These are phyloP conservation scores for Lepilemur ruficaudatus DNA, from an alignment of 2,797 vertebrate genomes.

Conservation along the genomic window DNA sequence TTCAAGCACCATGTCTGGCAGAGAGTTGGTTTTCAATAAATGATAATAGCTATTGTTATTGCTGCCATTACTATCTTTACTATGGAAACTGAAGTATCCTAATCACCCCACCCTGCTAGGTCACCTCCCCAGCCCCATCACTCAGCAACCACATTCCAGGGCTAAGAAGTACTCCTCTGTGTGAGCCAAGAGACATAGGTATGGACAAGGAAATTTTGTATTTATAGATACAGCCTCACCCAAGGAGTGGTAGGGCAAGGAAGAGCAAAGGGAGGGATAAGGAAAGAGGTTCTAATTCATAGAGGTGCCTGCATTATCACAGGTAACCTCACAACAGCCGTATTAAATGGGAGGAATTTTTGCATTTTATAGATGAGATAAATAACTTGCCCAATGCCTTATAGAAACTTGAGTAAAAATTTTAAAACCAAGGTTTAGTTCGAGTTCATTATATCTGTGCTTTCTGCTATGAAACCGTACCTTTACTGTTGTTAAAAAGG, in stretches of 20 bases:
- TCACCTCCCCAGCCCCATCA: background rate
- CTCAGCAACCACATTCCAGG: background rate
- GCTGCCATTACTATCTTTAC: background rate
- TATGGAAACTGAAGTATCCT: background rate
- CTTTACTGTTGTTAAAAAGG: background rate
- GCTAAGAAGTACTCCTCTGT: background rate
- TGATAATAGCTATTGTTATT: background rate
- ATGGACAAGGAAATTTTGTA: background rate
- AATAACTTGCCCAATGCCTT: background rate
- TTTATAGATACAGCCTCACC: background rate
- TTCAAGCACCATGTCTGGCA: background rate
- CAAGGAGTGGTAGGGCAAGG: background rate
- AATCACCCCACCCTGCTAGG: background rate
- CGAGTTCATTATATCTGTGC: background rate
- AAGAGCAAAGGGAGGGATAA: background rate
- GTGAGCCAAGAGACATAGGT: background rate
- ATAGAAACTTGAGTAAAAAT: background rate
- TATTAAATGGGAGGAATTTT: background rate
- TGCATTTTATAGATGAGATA: background rate
- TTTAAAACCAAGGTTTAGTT: background rate
- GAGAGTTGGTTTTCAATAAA: background rate
- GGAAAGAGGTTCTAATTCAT: background rate
- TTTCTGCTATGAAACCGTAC: background rate
- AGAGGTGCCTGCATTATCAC: background rate
- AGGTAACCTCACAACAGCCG: background rate